Evolutionary conservation across 2,888 invertebrate species (phyloP).

Genomic region (Rhagium mordax): DNA sequence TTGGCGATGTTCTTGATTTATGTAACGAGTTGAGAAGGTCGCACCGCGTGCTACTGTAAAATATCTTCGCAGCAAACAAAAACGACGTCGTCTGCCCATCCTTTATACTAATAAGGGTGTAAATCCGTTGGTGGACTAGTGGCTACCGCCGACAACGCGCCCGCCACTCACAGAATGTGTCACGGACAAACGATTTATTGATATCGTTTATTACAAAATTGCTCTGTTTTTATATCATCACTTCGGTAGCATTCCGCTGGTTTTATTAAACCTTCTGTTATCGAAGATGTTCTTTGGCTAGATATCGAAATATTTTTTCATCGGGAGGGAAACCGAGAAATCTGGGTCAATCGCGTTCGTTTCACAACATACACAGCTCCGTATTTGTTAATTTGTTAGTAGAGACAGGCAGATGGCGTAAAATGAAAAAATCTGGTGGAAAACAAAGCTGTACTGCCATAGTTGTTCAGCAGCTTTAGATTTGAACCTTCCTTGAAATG

Average conservation of each 20-base stretch:
- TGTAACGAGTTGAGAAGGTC: conserved; percentile 52
- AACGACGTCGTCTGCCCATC: conserved; percentile 55
- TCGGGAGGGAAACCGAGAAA: neutral
- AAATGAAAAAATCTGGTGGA: too few species aligned
- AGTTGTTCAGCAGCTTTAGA: too few species aligned
- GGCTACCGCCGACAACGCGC: conserved; percentile 42
- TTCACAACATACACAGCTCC: neutral
- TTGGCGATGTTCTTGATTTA: conserved; percentile 57
- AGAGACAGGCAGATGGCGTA: too few species aligned
- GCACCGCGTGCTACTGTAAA: conserved; percentile 54
- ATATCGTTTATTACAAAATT: conserved; percentile 61
- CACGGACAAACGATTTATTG: conserved; percentile 60
- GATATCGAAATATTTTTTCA: neutral
- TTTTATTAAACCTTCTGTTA: conserved; percentile 45
- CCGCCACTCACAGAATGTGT: conserved; percentile 45
- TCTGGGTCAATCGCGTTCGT: neutral
- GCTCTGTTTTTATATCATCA: conserved; percentile 42
- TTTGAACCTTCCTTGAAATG: too few species aligned
- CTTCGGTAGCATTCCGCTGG: conserved; percentile 19
- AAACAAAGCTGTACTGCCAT: too few species aligned
- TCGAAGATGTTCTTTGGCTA: neutral
- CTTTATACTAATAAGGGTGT: conserved; percentile 60
- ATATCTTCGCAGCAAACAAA: conserved; percentile 57
- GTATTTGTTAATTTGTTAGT: neutral
- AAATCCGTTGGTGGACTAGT: conserved; percentile 51